Evolutionary conservation across 1,140 invertebrate genomes (phyloP).

Genomic region (Sesamia nonagrioides): DNA sequence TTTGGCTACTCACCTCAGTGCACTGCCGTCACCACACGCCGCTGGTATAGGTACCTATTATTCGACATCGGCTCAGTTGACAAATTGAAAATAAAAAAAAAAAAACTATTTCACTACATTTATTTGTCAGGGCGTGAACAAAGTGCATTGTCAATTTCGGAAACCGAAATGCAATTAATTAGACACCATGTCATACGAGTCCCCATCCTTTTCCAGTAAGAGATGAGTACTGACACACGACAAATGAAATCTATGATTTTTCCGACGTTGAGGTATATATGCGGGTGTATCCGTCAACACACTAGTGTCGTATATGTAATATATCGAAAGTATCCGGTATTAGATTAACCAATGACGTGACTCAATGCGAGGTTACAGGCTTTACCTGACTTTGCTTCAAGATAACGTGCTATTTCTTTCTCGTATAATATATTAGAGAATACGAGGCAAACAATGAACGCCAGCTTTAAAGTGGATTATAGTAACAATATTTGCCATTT

Average conservation of each 20-base stretch:
- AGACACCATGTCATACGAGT: neutral
- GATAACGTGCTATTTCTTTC: constrained; percentile 14
- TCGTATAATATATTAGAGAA: constrained; percentile 13
- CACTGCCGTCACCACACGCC: too few relatives aligned
- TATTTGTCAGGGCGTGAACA: too few relatives aligned
- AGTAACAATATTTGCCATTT: neutral
- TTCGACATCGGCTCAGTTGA: too few relatives aligned
- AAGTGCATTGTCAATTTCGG: too few relatives aligned
- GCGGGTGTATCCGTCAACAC: neutral
- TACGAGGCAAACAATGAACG: neutral
- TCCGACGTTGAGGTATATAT: neutral
- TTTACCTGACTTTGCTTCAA: constrained; percentile 22
- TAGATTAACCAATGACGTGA: constrained; percentile 27
- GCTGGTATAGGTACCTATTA: too few relatives aligned
- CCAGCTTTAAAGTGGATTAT: neutral
- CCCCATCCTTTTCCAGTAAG: neutral
- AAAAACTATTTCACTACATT: too few relatives aligned
- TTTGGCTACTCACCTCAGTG: too few relatives aligned
- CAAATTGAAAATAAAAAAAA: too few relatives aligned
- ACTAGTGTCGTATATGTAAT: neutral
- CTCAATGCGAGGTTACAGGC: neutral
- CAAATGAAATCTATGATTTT: neutral
- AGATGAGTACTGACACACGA: neutral
- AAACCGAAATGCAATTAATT: too few relatives aligned
- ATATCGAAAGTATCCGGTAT: constrained; percentile 18